A percentile compares a stretch with the other conserved stretches of the same genome.
Conservation (phyloP, 2,888 invertebrate species). For the Leptinotarsa peninsularis region DNA sequence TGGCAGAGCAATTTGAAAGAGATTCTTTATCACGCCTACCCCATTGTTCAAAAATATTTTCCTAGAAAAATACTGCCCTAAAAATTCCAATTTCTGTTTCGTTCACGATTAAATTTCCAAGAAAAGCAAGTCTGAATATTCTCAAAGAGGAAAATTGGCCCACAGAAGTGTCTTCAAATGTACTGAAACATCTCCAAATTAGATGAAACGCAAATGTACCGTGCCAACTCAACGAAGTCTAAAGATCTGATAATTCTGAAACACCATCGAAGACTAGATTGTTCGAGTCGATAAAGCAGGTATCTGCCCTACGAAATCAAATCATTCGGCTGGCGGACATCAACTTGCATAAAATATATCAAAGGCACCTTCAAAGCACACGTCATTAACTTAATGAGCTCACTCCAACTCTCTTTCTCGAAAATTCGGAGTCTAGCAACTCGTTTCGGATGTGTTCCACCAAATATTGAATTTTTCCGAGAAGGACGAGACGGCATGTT, state of each 20-base stretch:
- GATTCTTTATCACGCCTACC: too few relatives aligned
- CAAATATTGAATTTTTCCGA: slow-evolving; percentile 51
- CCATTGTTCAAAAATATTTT: too few relatives aligned
- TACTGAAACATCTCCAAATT: slow-evolving; percentile 58
- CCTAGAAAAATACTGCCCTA: too few relatives aligned
- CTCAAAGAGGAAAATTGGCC: neutral
- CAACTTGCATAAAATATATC: slow-evolving; percentile 61
- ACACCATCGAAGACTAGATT: slow-evolving; percentile 57
- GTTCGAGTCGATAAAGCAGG: slow-evolving; percentile 60
- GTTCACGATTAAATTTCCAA: neutral
- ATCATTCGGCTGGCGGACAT: slow-evolving; percentile 61
- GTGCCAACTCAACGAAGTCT: slow-evolving; percentile 58
- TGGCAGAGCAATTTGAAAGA: too few relatives aligned
- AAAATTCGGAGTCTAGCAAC: slow-evolving; percentile 43
- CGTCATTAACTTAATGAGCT: slow-evolving; percentile 63
- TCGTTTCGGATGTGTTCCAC: slow-evolving; percentile 45
- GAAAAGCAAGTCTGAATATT: neutral
- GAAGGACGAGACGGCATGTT: slow-evolving; percentile 48
- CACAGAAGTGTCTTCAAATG: neutral
- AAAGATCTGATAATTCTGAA: slow-evolving; percentile 60
- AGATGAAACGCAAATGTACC: slow-evolving; percentile 60
- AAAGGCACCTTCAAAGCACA: slow-evolving; percentile 57
- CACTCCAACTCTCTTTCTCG: slow-evolving; percentile 50
- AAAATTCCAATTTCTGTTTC: too few relatives aligned
- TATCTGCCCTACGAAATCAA: slow-evolving; percentile 59